A percentile compares a stretch with the other conserved stretches of the same genome.
Conservation (phyloP, 2,888 invertebrate species). For the Coleophora flavipennella region DNA sequence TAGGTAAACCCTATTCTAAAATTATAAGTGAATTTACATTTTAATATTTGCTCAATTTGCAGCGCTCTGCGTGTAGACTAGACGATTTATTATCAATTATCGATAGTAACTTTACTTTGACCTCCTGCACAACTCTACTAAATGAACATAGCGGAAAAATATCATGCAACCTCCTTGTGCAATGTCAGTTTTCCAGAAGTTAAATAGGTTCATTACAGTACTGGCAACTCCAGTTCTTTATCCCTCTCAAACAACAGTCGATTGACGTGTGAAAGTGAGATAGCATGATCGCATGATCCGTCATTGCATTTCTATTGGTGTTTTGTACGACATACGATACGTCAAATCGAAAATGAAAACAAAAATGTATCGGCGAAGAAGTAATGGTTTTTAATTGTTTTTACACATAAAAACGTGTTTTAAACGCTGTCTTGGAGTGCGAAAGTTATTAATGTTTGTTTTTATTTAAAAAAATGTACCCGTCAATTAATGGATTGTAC, state of each 20-base stretch:
- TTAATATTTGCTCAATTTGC: no score
- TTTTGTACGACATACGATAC: slow-evolving; percentile 36
- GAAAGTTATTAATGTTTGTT: slow-evolving; percentile 23
- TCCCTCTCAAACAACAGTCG: slow-evolving; percentile 27
- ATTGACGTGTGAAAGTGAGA: slow-evolving; percentile 27
- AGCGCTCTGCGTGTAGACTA: not conserved
- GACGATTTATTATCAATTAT: not conserved
- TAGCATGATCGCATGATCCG: slow-evolving; percentile 57
- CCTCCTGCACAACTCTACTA: slow-evolving; percentile 3
- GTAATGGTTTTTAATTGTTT: slow-evolving; percentile 32
- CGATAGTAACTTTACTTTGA: slow-evolving; percentile 2
- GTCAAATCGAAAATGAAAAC: slow-evolving; percentile 28
- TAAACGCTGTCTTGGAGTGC: slow-evolving; percentile 23
- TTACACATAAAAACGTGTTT: slow-evolving; percentile 21
- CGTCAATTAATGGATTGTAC: slow-evolving; percentile 57
- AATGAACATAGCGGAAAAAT: slow-evolving; percentile 12
- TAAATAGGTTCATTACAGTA: slow-evolving; percentile 1
- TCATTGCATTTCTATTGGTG: slow-evolving; percentile 41
- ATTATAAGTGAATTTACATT: no score
- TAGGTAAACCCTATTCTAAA: no score
- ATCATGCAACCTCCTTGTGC: slow-evolving; percentile 14
- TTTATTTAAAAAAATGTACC: slow-evolving; percentile 44
- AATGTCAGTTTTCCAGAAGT: slow-evolving; percentile 6
- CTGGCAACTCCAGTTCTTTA: slow-evolving; percentile 15
- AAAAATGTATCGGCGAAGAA: slow-evolving; percentile 34